Base-by-base conservation (phyloP, 1,140 invertebrate species). In the Calosoma granatense region DNA sequence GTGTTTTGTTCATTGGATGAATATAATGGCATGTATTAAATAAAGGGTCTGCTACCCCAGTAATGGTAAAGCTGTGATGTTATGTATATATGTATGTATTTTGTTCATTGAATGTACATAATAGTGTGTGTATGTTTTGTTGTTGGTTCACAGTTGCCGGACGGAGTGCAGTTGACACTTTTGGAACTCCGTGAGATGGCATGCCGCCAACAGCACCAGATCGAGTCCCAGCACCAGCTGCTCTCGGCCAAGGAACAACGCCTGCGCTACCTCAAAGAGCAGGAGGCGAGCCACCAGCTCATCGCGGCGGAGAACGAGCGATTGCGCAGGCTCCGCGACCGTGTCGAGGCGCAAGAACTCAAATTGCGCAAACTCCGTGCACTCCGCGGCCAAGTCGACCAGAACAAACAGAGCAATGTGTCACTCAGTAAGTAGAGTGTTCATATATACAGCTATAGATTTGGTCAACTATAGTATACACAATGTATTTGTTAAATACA, bases 141-240 rank as follows among this genome's bases (percentile, higher is more conserved):
- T 64, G 60, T 61, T 67, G 54, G 60, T 81, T 82, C 61, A n/a
- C 77, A 88, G 87, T 80, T 87, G 82, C 88, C 88, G 79, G 85
- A 87, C 81, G 85, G 85, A 80, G 85, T 84, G 81, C 81, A 81
- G 83, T 82, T 94, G 81, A 90, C 88, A 70, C 79, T 92, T 76
- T 83, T 85, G 73, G 92, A 96, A 82, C 85, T 96, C 77, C 90
- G 92, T 81, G 92, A 92, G 72, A 95, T 97, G 90, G 93, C 93
- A 69, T 81, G 88, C 68, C 81, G 92, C 65, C 93, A 97, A 78
- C 92, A 95, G 77, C 90, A 92, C 73, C 92, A 97, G 81, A 94
- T 98, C 71, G 92, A 96, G 76, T 83, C 85, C 63, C 91, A 93
- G 77, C 87, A 92, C 69, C 88, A 92, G 77, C 78, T 92, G 70